phyloP scores from a whole-genome alignment of 2,888 invertebrate species.

The Perizoma affinitatum region DNA sequence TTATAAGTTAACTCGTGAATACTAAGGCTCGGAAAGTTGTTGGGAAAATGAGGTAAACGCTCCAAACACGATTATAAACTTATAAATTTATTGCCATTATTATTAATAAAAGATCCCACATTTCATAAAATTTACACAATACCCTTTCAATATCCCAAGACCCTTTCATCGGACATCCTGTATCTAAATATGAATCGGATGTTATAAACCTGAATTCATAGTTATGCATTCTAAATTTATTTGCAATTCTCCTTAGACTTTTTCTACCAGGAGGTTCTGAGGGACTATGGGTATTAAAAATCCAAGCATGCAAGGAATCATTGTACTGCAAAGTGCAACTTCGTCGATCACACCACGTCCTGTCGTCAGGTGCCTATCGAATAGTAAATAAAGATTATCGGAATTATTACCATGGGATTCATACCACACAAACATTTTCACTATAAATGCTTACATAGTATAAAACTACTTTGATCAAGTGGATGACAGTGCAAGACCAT shows the following conservation, averaged over 20 bases:
- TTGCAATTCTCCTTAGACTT: neutral
- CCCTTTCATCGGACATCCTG: slow-evolving; percentile 8
- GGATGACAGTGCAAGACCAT: no score
- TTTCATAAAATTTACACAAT: no score
- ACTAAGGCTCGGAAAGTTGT: no score
- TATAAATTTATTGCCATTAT: no score
- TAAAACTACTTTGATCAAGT: no score
- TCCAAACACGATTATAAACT: no score
- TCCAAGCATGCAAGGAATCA: slow-evolving; percentile 26
- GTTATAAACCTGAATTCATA: neutral
- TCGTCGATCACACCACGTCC: slow-evolving; percentile 35
- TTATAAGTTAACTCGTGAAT: no score
- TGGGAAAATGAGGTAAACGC: no score
- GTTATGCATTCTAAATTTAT: neutral
- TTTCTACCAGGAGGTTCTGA: slow-evolving; percentile 1
- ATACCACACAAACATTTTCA: slow-evolving; percentile 19
- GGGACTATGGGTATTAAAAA: slow-evolving; percentile 20
- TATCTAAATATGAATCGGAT: neutral
- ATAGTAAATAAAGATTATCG: slow-evolving; percentile 41
- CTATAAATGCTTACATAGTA: neutral
- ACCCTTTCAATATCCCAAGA: neutral
- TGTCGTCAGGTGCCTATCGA: slow-evolving; percentile 36
- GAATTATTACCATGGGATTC: slow-evolving; percentile 34
- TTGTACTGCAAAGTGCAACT: slow-evolving; percentile 22
- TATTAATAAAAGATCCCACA: no score